These are phyloP conservation scores for Villa cingulata DNA, from an alignment of 2,888 invertebrate genomes.

Conservation along the genomic window DNA sequence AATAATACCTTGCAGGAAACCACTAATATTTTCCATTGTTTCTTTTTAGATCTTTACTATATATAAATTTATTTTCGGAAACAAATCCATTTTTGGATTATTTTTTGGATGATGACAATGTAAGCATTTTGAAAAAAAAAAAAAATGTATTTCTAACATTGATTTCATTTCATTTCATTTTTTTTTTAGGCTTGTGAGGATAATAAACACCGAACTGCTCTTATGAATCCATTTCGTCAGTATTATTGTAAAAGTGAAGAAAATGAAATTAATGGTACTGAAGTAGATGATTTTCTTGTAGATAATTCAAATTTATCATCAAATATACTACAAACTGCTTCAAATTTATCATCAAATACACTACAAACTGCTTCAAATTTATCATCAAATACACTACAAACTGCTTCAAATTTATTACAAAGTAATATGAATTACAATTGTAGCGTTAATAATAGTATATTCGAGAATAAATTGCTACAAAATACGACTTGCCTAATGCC, in stretches of 20 bases:
- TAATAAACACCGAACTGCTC: neutral
- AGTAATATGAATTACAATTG: too few species aligned
- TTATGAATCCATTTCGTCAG: neutral
- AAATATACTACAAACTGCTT: too few species aligned
- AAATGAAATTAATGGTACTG: neutral
- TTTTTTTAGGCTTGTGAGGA: neutral
- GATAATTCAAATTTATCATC: neutral
- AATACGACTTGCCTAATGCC: too few species aligned
- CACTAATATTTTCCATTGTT: too few species aligned
- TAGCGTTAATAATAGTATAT: too few species aligned
- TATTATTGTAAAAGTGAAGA: neutral
- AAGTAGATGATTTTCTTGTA: neutral
- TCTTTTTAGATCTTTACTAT: neutral
- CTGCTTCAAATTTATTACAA: too few species aligned
- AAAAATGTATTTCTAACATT: neutral
- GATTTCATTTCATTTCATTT: neutral
- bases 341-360: too few species aligned
- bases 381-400: too few species aligned
- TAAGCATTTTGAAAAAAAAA: neutral
- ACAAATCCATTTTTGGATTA: neutral
- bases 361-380: too few species aligned
- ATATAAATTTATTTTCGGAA: neutral
- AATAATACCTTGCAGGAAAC: too few species aligned
- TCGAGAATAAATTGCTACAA: too few species aligned
- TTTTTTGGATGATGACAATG: neutral